Base-by-base conservation (phyloP, 2,888 invertebrate species). In the Petrophora chlorosata region DNA sequence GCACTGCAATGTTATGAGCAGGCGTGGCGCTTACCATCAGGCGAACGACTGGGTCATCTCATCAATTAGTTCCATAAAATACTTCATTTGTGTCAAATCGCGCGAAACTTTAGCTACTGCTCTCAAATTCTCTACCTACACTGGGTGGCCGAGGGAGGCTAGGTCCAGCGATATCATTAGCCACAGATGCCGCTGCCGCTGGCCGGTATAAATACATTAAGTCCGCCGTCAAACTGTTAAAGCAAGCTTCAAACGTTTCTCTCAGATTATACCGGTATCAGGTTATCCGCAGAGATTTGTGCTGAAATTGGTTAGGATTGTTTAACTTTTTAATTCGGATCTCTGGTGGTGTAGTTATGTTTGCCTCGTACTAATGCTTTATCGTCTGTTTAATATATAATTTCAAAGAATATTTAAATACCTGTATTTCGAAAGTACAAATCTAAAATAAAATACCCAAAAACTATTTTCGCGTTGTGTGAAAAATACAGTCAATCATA, bases 141-240 rank as follows among this genome's bases (percentile, higher is more conserved):
- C 53, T 49, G 47, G 50, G 28, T 48, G 47, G 60, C 47, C 56
- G 40, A 40, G 60, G 53, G 68, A 65, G 62, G 66, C 63, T 68
- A 55, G 76, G 85, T 82, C 82, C 83, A 73, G 82, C 81, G 79
- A 82, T 88, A 88, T 90, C 90, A 90, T 90, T 90, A 90, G 87
- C 86, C 79, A 79, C 90, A 90, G 90, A 89, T 90, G 90, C 85
- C 77, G 88, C 65, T 90, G 90, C 86, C 77, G 87, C 65, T 75
- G 79, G 76, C 76, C 79, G 80, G 84, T 87, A 87, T 88, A 89
- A 88, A 88, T 88, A 89, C 88, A 87, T 88, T 87, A 87, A 87
- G 85, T 82, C 81, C 67, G 76, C 82, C 85, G 86, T 87, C 88
- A 87, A 89, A 85, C 82, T 87, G 87, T 82, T 85, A 85, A 80